These are phyloP conservation scores for Labroides dimidiatus DNA, from an alignment of 2,797 vertebrate genomes.

Conservation along the genomic window DNA sequence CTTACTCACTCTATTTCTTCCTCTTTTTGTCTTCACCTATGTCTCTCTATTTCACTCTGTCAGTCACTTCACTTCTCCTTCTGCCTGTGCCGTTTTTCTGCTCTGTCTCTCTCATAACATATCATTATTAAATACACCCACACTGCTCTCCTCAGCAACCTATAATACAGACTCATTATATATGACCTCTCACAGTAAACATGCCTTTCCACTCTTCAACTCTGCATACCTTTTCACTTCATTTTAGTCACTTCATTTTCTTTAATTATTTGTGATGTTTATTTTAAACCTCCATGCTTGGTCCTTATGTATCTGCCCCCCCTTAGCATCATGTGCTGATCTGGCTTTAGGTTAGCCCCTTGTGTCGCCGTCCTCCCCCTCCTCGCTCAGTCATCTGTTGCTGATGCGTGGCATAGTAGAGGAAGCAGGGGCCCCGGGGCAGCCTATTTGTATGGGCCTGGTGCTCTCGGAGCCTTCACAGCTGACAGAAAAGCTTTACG, in stretches of 20 bases:
- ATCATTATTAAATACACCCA: conserved; percentile 67
- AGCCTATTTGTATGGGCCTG: conserved; percentile 69
- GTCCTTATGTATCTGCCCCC: conserved; percentile 8
- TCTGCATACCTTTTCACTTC: neutral
- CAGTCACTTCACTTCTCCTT: conserved; percentile 47
- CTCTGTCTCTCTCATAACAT: conserved; percentile 28
- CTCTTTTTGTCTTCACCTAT: conserved; percentile 25
- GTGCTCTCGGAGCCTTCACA: conserved; percentile 60
- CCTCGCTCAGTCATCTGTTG: conserved; percentile 69
- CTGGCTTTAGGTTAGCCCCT: conserved; percentile 36
- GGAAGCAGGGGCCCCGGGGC: conserved; percentile 66
- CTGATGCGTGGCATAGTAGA: conserved; percentile 69
- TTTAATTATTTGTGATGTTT: neutral
- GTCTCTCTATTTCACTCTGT: conserved; percentile 30
- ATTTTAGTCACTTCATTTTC: neutral
- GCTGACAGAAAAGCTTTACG: conserved; percentile 74
- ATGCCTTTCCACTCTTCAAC: conserved; percentile 27
- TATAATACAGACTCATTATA: conserved; percentile 47
- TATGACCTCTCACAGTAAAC: conserved; percentile 51
- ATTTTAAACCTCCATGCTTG: conserved; percentile 7
- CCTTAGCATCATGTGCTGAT: conserved; percentile 36
- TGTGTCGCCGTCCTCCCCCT: conserved; percentile 17
- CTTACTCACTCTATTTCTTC: conserved; percentile 7
- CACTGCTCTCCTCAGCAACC: conserved; percentile 35
- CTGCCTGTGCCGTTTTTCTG: conserved; percentile 1